Evolutionary conservation across 2,113 vertebrate genomes (phyloP).

Genomic region (Nothocercus julius): DNA sequence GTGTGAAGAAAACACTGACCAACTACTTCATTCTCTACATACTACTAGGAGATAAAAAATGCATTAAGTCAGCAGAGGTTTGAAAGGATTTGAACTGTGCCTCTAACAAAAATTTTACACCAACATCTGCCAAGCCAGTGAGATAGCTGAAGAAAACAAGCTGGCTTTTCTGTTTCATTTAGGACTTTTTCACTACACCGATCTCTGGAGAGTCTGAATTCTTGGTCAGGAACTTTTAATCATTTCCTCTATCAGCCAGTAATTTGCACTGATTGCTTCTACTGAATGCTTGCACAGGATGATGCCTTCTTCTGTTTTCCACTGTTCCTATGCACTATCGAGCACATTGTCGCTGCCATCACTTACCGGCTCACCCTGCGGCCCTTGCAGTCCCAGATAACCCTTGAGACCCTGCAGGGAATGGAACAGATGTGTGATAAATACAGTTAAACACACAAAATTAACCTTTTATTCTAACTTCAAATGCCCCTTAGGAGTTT

Average conservation of each 20-base stretch:
- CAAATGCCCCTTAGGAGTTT: neutral
- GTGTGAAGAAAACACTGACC: neutral
- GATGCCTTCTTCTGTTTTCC: neutral
- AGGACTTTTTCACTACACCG: neutral
- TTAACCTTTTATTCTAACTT: neutral
- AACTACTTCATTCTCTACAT: neutral
- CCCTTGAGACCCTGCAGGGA: slow-evolving; percentile 88
- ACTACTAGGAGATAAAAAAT: neutral
- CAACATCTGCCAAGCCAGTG: neutral
- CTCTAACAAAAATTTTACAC: neutral
- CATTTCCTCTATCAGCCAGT: neutral
- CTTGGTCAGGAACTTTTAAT: neutral
- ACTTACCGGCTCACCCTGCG: slow-evolving; percentile 88
- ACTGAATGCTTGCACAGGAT: neutral
- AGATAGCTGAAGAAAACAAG: neutral
- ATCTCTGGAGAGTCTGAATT: neutral
- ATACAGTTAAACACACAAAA: neutral
- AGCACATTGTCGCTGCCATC: neutral
- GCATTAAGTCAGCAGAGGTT: neutral
- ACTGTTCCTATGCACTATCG: neutral
- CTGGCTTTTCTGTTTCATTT: neutral
- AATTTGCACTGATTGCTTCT: neutral
- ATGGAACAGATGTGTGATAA: neutral
- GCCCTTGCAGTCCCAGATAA: slow-evolving; percentile 82
- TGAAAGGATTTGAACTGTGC: neutral